Evolutionary conservation across 2,113 vertebrate species (phyloP).

Genomic region (Scatophagus argus): DNA sequence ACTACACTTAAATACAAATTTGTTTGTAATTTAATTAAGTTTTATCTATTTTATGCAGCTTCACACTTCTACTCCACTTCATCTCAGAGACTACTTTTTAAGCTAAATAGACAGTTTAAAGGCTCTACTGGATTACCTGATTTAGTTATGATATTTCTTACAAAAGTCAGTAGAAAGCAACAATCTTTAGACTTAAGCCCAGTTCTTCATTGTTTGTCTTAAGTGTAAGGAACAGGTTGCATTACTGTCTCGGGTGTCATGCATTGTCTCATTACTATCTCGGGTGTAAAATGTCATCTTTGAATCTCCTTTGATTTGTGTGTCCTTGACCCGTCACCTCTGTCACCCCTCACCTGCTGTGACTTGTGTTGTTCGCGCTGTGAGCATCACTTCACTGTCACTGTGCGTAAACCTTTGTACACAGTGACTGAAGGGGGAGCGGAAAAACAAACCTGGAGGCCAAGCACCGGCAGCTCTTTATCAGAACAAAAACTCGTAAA

Average conservation of each 20-base stretch:
- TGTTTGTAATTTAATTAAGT: not conserved
- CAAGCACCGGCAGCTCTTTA: constrained; percentile 44
- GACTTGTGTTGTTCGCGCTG: not conserved
- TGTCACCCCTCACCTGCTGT: not conserved
- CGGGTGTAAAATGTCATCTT: too few species aligned
- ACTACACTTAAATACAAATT: not conserved
- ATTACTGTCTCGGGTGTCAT: not conserved
- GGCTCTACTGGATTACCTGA: too few species aligned
- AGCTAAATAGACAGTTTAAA: too few species aligned
- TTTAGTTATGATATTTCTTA: not conserved
- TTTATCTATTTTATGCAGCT: not conserved
- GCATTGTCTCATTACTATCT: too few species aligned
- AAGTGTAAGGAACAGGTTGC: not conserved
- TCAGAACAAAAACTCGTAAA: constrained; percentile 62
- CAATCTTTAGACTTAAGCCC: not conserved
- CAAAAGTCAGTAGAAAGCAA: not conserved
- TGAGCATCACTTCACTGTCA: not conserved
- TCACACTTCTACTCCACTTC: not conserved
- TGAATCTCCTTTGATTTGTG: not conserved
- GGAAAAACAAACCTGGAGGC: constrained; percentile 37
- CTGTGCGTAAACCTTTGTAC: constrained; percentile 37
- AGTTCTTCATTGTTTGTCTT: not conserved
- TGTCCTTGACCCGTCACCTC: constrained; percentile 6
- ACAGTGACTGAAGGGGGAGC: not conserved
- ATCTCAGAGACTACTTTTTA: not conserved